Evolutionary conservation across 2,113 vertebrate genomes (phyloP).

Genomic region (Oplegnathus fasciatus): DNA sequence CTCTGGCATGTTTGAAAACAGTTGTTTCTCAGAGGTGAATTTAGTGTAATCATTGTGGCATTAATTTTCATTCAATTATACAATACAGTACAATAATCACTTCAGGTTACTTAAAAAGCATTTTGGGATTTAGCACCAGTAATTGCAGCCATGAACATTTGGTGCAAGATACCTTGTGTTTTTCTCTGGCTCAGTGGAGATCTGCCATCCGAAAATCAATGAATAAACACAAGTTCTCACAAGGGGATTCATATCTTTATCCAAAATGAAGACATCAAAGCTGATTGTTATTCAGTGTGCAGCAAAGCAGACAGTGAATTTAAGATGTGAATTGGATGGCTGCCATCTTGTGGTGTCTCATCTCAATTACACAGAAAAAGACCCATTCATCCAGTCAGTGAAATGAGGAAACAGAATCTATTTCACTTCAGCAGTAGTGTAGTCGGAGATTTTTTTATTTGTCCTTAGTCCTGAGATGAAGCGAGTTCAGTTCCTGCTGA

Average conservation of each 20-base stretch:
- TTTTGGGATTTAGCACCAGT: not conserved
- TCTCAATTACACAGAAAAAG: slow-evolving; percentile 62
- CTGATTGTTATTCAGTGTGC: not conserved
- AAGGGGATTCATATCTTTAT: not conserved
- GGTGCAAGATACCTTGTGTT: not conserved
- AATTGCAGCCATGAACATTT: not conserved
- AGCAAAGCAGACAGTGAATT: not conserved
- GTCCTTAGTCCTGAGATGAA: not conserved
- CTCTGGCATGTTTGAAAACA: not conserved
- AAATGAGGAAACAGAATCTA: not conserved
- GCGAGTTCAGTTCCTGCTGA: not conserved
- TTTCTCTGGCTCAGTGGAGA: not conserved
- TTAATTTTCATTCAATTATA: not conserved
- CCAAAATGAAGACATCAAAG: not conserved
- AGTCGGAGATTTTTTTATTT: not conserved
- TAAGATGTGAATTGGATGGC: slow-evolving; percentile 47
- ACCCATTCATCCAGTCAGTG: fast-evolving
- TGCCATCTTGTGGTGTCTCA: slow-evolving; percentile 82
- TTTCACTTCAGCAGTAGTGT: not conserved
- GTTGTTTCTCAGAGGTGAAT: not conserved
- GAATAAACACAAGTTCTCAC: not conserved
- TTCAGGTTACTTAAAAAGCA: not conserved
- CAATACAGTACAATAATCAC: not conserved
- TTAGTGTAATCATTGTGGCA: not conserved
- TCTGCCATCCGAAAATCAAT: not conserved